Evolutionary conservation across 1,140 invertebrate genomes (phyloP), one percentile per base, ranked within the genome.

Genomic region (Mya arenaria): DNA sequence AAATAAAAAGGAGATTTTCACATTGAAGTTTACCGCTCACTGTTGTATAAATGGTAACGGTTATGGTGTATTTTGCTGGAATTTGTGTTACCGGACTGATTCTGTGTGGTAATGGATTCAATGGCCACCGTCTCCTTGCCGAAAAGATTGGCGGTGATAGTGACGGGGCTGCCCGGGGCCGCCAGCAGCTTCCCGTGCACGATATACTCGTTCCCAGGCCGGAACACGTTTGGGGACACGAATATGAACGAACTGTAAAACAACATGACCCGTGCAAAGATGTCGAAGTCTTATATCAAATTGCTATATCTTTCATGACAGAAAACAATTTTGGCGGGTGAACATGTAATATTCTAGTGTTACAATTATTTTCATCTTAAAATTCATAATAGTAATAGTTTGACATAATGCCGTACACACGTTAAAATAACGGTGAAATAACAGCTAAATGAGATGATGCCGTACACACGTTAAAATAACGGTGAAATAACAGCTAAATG

Each of bases 191-290:
- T 23, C 36, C 73, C 73, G 32, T 65, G 58, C 17, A 75, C 52
- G 13, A 19, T 65, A 6, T 62, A 75, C 5, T 62, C 41, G 3
- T 41, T 36, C 15, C 73, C 73, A 13, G 73, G 73, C 10, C 73
- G 58, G 23, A 65, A 56, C 1, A 63, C 37, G 32, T 37, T 75
- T n/a, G 73, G 73, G 17, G 73, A 25, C 34, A 75, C 44, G 4
- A 75, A 44, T 32, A 75, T 37, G 30, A 63, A 75, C 13, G 73
- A 75, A 48, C 73, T 75, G 73, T 28, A 65, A 65, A 58, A 39
- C n/a, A n/a, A n/a, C n/a, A n/a, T n/a, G n/a, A n/a, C n/a, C n/a
- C n/a, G n/a, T n/a, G n/a, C n/a, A n/a, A n/a, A n/a, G n/a, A n/a
- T n/a, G n/a, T n/a, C n/a, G n/a, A n/a, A n/a, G n/a, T n/a, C n/a